Conservation (phyloP, 2,113 vertebrate genomes). For the Neofelis nebulosa region DNA sequence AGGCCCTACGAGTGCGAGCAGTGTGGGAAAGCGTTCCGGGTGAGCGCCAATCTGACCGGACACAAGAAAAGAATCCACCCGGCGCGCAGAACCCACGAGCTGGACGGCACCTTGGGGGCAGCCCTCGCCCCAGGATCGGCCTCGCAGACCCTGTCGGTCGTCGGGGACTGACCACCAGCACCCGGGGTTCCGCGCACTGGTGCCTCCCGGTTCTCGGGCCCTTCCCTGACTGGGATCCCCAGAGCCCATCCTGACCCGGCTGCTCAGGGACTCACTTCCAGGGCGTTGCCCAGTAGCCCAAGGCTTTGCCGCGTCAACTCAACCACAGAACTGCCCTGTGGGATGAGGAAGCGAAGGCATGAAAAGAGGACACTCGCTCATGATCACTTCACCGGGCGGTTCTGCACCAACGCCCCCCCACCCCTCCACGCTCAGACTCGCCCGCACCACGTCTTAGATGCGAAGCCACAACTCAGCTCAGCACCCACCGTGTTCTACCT, state of each 20-base stretch:
- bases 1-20: conserved; percentile 46
- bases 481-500: background rate
- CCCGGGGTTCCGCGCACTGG: background rate
- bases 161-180: background rate
- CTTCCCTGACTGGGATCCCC: too few species aligned
- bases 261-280: too few species aligned
- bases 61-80: conserved; percentile 40
- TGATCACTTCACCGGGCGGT: background rate
- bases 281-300: too few species aligned
- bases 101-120: background rate
- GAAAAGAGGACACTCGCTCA: background rate
- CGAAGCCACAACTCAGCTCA: background rate
- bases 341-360: background rate
- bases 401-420: background rate
- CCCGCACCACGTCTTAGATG: background rate
- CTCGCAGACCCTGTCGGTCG: background rate
- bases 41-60: conserved; percentile 37
- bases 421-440: too few species aligned
- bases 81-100: background rate
- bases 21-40: conserved; percentile 55
- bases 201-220: too few species aligned
- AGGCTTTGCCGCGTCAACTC: background rate
- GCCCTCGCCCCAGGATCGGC: background rate
- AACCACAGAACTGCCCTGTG: background rate
- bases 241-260: too few species aligned